phyloP scores from a whole-genome alignment of 2,888 invertebrate species.

The Dermolepida albohirtum region DNA sequence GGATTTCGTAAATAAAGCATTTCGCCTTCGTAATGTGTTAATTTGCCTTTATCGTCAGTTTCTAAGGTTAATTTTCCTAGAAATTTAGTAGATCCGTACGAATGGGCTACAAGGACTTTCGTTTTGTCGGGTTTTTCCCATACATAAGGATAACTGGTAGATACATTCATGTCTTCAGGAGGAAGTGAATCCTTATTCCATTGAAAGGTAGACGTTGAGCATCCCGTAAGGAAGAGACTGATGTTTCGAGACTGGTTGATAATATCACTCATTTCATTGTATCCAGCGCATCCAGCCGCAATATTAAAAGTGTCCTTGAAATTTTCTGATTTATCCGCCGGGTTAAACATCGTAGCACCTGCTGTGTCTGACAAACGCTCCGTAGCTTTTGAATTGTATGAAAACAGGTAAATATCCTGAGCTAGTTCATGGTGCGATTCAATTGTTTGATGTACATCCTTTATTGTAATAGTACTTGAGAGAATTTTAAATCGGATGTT shows the following conservation, averaged over 20 bases:
- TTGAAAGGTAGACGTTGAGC: conserved; percentile 3
- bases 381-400: too few relatives aligned
- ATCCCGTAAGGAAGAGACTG: conserved; percentile 4
- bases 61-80: conserved; percentile 4
- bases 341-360: too few relatives aligned
- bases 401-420: too few relatives aligned
- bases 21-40: neutral
- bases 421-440: too few relatives aligned
- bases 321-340: too few relatives aligned
- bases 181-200: conserved; percentile 1
- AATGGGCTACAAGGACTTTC: conserved; percentile 6
- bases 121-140: neutral
- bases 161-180: neutral
- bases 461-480: too few relatives aligned
- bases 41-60: neutral
- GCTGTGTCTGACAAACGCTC: too few relatives aligned
- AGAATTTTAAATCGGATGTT: too few relatives aligned
- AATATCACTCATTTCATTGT: neutral
- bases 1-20: conserved; percentile 8
- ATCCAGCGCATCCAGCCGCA: neutral
- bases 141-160: neutral
- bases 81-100: conserved; percentile 15
- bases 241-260: neutral
- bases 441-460: too few relatives aligned
- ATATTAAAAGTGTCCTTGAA: neutral